Evolutionary conservation across 2,888 invertebrate genomes (phyloP), one percentile per base, ranked within the genome.

Genomic region (Sinotaia quadrata): DNA sequence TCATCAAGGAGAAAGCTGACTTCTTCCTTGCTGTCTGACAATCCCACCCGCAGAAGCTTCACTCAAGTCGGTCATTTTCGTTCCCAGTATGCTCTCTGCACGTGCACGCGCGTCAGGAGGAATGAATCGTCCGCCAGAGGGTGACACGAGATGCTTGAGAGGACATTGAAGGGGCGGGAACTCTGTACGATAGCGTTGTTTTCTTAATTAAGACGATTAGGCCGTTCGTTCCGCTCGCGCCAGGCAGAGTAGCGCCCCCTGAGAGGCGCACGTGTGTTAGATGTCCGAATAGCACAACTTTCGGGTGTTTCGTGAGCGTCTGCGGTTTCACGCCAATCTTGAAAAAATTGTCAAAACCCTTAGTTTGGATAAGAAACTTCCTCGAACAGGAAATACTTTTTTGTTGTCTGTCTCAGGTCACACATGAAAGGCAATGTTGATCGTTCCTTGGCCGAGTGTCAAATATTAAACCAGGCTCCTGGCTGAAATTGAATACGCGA

Each of bases 191-290:
- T 21, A 52, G 62, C 62, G 36, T 62, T 62, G 62, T 62, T 62
- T 51, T 62, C 62, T 62, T 62, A 62, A 62, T 62, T 62, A 62
- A 62, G 36, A 52, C 62, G 62, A 62, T 62, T 62, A 62, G 52
- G 62, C 36, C 47, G 49, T 33, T 12, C 34, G 12, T 51, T 31
- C 36, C 27, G 52, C 62, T 18, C 52, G 24, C 36, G 24, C 8
- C 29, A 0, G 49, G 34, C 52, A 24, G 36, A 62, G 51, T 62
- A 15, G 34, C n/a, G 47, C 27, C 62, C 62, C 62, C 34, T 62
- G 49, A 18, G 36, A 24, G 8, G 36, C 21, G 62, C 62, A 62
- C 62, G 62, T 62, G 62, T 34, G 36, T n/a, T 5, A 34, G 51
- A 29, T 31, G 52, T 51, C 51, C 24, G 52, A 29, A 7, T 12